phyloP scores from a whole-genome alignment of 1,140 invertebrate species.

The Ceratosolen solmsi region DNA sequence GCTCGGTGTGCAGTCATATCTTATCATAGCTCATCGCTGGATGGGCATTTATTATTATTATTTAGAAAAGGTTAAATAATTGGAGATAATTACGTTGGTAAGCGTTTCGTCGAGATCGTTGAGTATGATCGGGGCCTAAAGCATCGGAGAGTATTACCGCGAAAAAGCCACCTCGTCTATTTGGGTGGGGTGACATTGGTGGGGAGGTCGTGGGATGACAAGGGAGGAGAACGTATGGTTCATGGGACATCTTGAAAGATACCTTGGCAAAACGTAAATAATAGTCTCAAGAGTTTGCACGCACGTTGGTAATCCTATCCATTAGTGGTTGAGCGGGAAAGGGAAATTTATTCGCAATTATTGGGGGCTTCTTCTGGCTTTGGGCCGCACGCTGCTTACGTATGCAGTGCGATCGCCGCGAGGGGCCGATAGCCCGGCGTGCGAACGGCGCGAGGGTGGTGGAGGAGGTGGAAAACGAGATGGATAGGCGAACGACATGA shows the following conservation, averaged over 20 bases:
- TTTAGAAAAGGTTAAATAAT: no score
- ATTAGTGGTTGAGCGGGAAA: slow-evolving; percentile 54
- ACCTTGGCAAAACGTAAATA: slow-evolving; percentile 15
- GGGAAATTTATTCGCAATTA: slow-evolving; percentile 60
- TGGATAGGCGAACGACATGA: background rate
- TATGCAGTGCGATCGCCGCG: slow-evolving; percentile 39
- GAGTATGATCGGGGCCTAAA: background rate
- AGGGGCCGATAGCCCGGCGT: slow-evolving; percentile 16
- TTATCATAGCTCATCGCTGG: no score
- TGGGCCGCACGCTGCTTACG: slow-evolving; percentile 17
- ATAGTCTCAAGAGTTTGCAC: slow-evolving; percentile 39
- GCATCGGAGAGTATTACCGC: background rate
- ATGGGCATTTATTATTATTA: no score
- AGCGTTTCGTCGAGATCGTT: no score
- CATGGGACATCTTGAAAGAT: background rate
- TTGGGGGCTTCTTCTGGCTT: background rate
- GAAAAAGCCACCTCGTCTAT: no score
- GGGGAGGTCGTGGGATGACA: no score
- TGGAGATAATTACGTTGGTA: no score
- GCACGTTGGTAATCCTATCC: slow-evolving; percentile 58
- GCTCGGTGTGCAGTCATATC: no score
- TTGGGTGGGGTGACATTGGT: no score
- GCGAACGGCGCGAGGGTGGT: slow-evolving; percentile 31
- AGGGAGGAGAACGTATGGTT: background rate
- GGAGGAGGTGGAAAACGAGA: background rate